Base-by-base conservation (phyloP, 2,113 vertebrate genomes). In the Pycnonotus jocosus region DNA sequence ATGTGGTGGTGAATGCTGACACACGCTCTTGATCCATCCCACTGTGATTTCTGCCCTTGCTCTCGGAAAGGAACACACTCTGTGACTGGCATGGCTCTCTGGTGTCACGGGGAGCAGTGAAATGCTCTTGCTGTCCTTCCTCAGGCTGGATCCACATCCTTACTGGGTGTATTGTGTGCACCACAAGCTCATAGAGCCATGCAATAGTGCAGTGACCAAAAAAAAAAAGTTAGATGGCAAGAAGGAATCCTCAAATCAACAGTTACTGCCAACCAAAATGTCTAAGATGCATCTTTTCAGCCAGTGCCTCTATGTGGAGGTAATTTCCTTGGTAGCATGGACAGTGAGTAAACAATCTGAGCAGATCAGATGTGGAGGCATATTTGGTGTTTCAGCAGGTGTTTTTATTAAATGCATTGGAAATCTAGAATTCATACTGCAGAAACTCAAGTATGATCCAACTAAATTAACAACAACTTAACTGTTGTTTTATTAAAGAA, bases 21-120 rank as follows among this genome's bases (percentile, higher is more conserved):
- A 0, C 10, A 7, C 5, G 15, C 40, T 79, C n/a, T 12, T 42
- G 65, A 38, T 28, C 54, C 35, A 2, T 33, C 53, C 48, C 31
- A 2, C 18, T 38, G 9, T 9, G 51, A 21, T n/a, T 50, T 6
- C 18, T 76, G 19, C 56, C 81, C 51, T n/a, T 31, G 22, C 35
- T 60, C 3, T 0, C 5, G 0, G 9, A 13, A n/a, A 40, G 60
- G 51, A 45, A 1, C 6, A 2, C 1, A 2, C 25, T 6, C 28
- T 6, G 15, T 24, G 2, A 4, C 9, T 9, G 3, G 3, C 12
- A 2, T 10, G 19, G n/a, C 54, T 35, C 42, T 10, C 2, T 33
- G 10, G 4, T 24, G 2, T 19, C 78, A 11, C 1, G 0, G 42
- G n/a, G 25, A 3, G 21, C 62, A 25, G n/a, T 2, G n/a, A 53